Evolutionary conservation across 2,888 invertebrate species (phyloP).

Genomic region (Tanytarsus gracilentus): DNA sequence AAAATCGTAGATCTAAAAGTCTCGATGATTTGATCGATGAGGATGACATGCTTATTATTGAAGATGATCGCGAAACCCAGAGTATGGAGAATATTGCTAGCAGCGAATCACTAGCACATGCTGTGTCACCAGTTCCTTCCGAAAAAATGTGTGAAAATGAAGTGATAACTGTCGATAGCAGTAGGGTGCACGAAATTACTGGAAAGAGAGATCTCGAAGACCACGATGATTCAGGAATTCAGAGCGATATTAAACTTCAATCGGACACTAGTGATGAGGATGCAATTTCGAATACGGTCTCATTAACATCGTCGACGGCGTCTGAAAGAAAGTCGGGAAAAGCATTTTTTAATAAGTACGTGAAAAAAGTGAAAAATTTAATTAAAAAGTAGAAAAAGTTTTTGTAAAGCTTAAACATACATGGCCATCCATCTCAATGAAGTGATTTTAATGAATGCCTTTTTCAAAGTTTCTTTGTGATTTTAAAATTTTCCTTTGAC

Average conservation of each 20-base stretch:
- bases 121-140: constrained; percentile 28
- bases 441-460: no score
- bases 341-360: constrained; percentile 78
- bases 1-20: constrained; percentile 51
- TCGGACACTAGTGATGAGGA: constrained; percentile 23
- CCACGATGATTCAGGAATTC: constrained; percentile 10
- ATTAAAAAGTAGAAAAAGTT: constrained; percentile 48
- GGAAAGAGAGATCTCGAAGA: neutral
- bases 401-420: neutral
- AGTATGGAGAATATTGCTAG: constrained; percentile 38
- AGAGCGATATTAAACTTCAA: neutral
- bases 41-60: constrained; percentile 34
- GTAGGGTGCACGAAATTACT: neutral
- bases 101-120: constrained; percentile 30
- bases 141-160: constrained; percentile 30
- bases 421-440: no score
- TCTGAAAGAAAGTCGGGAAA: constrained; percentile 58
- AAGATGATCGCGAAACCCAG: constrained; percentile 41
- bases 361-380: constrained; percentile 72
- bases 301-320: constrained; percentile 33
- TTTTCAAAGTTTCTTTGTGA: no score
- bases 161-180: constrained; percentile 28
- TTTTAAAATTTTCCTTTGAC: no score
- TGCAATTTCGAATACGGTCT: constrained; percentile 25
- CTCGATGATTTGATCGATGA: constrained; percentile 52